Conservation (phyloP, 2,113 vertebrate species). For the Chinchilla lanigera region DNA sequence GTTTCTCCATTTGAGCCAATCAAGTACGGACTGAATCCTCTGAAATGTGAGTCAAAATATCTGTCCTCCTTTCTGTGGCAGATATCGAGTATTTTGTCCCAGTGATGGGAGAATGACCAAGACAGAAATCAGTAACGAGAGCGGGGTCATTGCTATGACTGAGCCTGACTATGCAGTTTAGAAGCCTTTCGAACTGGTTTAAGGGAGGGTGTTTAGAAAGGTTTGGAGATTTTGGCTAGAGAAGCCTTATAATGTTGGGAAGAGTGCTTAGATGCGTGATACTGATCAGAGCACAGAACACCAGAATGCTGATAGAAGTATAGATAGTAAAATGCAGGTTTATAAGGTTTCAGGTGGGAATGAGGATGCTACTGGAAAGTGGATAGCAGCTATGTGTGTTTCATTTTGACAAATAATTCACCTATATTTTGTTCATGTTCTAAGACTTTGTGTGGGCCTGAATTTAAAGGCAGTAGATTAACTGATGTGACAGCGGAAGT, state of each 20-base stretch:
- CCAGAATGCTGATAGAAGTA: neutral
- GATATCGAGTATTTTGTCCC: neutral
- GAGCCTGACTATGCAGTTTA: neutral
- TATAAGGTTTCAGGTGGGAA: neutral
- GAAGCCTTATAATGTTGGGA: neutral
- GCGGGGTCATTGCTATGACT: neutral
- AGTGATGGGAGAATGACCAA: neutral
- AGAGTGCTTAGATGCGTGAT: neutral
- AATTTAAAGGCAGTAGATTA: neutral
- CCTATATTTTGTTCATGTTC: neutral
- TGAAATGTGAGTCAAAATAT: neutral
- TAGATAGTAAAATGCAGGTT: neutral
- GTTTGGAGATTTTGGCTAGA: neutral
- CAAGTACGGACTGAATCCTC: neutral
- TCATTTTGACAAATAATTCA: neutral
- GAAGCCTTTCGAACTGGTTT: neutral
- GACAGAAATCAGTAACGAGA: neutral
- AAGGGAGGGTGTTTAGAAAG: neutral
- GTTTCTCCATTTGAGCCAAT: neutral
- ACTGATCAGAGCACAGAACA: neutral
- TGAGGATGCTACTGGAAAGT: neutral
- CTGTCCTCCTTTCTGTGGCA: neutral
- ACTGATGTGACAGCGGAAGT: neutral
- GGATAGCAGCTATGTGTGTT: neutral
- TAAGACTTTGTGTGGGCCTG: neutral